Percentiles rank a stretch among this genome's conserved stretches.
Conservation (phyloP, 92 coral and sea anemone species). For the Parazoanthus darwini region DNA sequence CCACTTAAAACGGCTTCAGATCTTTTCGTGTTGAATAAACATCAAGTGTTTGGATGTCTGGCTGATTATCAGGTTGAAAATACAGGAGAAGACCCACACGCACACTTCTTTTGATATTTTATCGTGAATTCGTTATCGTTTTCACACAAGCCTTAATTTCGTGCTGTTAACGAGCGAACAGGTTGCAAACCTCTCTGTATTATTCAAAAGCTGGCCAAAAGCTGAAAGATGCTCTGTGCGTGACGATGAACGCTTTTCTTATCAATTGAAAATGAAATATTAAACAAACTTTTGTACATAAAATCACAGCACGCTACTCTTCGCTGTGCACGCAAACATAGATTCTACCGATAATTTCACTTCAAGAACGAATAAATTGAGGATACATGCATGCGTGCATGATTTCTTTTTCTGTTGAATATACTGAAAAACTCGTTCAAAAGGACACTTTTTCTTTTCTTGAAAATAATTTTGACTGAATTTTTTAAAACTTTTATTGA, state of each 20-base stretch:
- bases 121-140: too few relatives aligned
- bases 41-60: neutral
- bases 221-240: neutral
- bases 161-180: too few relatives aligned
- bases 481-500: too few relatives aligned
- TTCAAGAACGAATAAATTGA: neutral
- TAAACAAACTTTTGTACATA: constrained; percentile 3
- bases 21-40: neutral
- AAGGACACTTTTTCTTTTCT: too few relatives aligned
- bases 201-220: neutral
- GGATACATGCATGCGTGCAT: too few relatives aligned
- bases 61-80: neutral
- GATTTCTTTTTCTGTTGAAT: too few relatives aligned
- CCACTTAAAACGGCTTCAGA: neutral
- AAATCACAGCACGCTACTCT: neutral
- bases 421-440: too few relatives aligned
- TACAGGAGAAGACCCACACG: too few relatives aligned
- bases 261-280: neutral
- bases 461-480: too few relatives aligned
- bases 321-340: neutral
- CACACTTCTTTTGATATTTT: neutral
- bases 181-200: neutral
- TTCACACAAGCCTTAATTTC: too few relatives aligned
- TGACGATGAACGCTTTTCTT: neutral
- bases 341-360: neutral